Percentiles rank a stretch among this genome's conserved stretches.
Conservation (phyloP, 1,140 invertebrate genomes). For the Hyles vespertilio region DNA sequence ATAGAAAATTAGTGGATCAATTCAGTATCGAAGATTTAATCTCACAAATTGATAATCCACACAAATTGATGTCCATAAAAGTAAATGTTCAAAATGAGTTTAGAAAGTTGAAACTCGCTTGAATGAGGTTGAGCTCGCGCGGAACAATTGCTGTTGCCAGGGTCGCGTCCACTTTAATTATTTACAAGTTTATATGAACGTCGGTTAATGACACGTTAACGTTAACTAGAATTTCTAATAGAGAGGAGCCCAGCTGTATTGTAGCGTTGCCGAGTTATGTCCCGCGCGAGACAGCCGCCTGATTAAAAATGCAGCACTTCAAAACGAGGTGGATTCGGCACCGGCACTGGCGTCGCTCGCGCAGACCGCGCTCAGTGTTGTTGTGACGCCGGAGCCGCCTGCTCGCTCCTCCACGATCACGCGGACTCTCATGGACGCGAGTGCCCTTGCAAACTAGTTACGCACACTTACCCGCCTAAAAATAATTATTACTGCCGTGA, state of each 20-base stretch:
- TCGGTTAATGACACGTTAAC: conserved; percentile 64
- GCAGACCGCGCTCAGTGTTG: conserved; percentile 51
- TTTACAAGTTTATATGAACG: conserved; percentile 61
- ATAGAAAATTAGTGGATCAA: too few species aligned
- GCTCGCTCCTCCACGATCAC: conserved; percentile 14
- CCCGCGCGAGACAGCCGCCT: conserved; percentile 66
- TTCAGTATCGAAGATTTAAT: too few species aligned
- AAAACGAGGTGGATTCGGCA: conserved; percentile 64
- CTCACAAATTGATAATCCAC: too few species aligned
- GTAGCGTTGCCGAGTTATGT: conserved; percentile 68
- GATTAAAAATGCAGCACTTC: conserved; percentile 72
- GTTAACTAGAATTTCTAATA: conserved; percentile 73
- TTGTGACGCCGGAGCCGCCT: conserved; percentile 29
- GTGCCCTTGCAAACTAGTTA: too few species aligned
- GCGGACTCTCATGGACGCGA: too few species aligned
- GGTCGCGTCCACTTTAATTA: conserved; percentile 51
- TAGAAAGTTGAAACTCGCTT: conserved; percentile 1
- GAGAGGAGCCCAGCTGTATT: conserved; percentile 63
- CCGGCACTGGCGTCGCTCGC: conserved; percentile 55
- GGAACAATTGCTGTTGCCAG: conserved; percentile 35
- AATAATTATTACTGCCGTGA: neutral
- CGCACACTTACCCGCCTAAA: too few species aligned
- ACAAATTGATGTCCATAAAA: too few species aligned
- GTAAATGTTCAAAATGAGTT: too few species aligned
- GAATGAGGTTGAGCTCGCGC: conserved; percentile 8